These are phyloP conservation scores for Cantharis flavilabris DNA, from an alignment of 2,888 invertebrate genomes.

Conservation along the genomic window DNA sequence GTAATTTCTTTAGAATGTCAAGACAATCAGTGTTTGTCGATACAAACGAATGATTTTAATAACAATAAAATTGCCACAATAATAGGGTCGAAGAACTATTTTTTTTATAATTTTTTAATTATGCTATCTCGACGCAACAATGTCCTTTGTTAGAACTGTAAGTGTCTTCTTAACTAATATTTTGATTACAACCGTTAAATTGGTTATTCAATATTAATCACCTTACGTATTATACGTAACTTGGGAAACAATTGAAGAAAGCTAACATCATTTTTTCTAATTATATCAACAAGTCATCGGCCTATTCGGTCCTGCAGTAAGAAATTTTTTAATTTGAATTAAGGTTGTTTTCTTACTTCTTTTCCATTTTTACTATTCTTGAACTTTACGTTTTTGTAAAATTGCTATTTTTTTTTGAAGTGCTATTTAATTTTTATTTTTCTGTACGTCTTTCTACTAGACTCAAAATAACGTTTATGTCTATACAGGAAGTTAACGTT, in stretches of 20 bases:
- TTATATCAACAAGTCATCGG: not conserved
- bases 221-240: not conserved
- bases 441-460: not conserved
- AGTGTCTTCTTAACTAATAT: not conserved
- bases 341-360: too few relatives aligned
- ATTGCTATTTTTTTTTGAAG: too few relatives aligned
- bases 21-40: slow-evolving; percentile 6
- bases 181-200: not conserved
- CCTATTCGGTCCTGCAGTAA: not conserved
- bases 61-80: slow-evolving; percentile 23
- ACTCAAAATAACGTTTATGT: not conserved
- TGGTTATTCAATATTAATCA: not conserved
- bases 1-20: slow-evolving; percentile 34
- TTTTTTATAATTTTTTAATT: not conserved
- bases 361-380: too few relatives aligned
- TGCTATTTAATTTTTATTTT: not conserved
- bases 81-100: too few relatives aligned
- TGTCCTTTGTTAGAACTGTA: not conserved
- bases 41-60: slow-evolving; percentile 20
- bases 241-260: not conserved
- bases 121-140: not conserved
- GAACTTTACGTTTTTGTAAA: too few relatives aligned
- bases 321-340: not conserved
- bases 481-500: not conserved
- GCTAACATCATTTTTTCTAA: not conserved